A percentile compares a stretch with the other conserved stretches of the same genome.
phyloP scores from a whole-genome alignment of 2,888 invertebrate genomes.

The Agrotis segetum region DNA sequence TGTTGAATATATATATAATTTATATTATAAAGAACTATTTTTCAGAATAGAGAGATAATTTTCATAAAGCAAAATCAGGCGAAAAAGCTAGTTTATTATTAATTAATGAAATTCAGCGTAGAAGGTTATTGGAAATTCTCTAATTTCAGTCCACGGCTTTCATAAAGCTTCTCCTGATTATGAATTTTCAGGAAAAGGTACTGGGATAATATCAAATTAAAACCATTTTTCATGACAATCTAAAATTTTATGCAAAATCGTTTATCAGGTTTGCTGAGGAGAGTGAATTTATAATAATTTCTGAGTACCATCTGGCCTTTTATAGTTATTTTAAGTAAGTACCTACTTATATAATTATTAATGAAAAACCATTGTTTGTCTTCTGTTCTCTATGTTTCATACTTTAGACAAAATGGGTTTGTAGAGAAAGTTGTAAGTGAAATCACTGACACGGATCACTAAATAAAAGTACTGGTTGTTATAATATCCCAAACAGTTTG shows the following conservation, averaged over 20 bases:
- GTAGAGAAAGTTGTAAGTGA: no score
- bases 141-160: slow-evolving; percentile 25
- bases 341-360: neutral
- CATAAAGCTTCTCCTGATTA: slow-evolving; percentile 21
- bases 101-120: slow-evolving; percentile 24
- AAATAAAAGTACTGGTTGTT: no score
- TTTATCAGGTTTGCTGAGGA: neutral
- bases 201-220: slow-evolving; percentile 20
- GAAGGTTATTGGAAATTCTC: slow-evolving; percentile 38
- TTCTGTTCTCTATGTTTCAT: neutral
- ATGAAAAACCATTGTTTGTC: neutral
- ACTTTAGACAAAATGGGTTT: no score
- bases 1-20: no score
- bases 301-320: slow-evolving; percentile 4
- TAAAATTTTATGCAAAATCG: slow-evolving; percentile 26
- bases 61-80: neutral
- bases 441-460: no score
- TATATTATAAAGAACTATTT: no score
- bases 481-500: no score
- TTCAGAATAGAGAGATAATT: no score
- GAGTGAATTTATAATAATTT: slow-evolving; percentile 11
- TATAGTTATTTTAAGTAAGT: neutral
- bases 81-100: neutral
- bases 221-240: slow-evolving; percentile 34
- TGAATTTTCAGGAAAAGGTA: slow-evolving; percentile 23